phyloP scores from a whole-genome alignment of 1,140 invertebrate genomes.

The Calliphora vicina region DNA sequence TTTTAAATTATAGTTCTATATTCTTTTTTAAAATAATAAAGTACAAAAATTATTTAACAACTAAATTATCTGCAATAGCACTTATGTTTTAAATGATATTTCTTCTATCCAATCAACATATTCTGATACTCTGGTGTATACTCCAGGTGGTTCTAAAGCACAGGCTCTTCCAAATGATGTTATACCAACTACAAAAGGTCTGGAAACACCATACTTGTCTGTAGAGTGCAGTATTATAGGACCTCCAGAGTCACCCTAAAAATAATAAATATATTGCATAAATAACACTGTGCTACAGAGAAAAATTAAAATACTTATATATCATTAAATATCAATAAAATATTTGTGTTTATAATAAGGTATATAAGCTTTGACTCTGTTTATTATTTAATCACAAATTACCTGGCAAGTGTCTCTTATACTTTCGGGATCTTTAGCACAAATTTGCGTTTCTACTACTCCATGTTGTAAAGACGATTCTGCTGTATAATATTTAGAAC shows the following conservation, averaged over 20 bases:
- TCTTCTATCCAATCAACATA: slow-evolving; percentile 69
- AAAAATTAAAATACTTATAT: no score
- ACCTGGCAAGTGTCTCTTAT: slow-evolving; percentile 42
- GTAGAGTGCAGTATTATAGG: slow-evolving; percentile 27
- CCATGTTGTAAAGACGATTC: slow-evolving; percentile 20
- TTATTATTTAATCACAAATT: no score
- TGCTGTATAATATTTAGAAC: slow-evolving; percentile 23
- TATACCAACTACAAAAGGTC: slow-evolving; percentile 64
- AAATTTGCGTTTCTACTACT: slow-evolving; percentile 40
- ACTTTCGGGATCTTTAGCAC: slow-evolving; percentile 38
- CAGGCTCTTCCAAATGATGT: slow-evolving; percentile 62
- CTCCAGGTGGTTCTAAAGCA: slow-evolving; percentile 60
- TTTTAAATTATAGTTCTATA: neutral
- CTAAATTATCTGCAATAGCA: neutral
- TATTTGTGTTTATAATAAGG: no score
- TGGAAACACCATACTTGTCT: slow-evolving; percentile 46
- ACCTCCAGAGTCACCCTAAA: slow-evolving; percentile 44
- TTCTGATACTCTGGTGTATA: slow-evolving; percentile 66
- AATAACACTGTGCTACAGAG: no score
- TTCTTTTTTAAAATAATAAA: neutral
- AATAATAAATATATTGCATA: neutral
- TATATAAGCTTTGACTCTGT: no score
- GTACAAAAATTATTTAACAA: neutral
- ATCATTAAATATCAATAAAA: no score
- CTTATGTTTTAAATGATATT: slow-evolving; percentile 59